Evolutionary conservation across 1,140 invertebrate species (phyloP).

Genomic region (Drosophila subpulchrella): DNA sequence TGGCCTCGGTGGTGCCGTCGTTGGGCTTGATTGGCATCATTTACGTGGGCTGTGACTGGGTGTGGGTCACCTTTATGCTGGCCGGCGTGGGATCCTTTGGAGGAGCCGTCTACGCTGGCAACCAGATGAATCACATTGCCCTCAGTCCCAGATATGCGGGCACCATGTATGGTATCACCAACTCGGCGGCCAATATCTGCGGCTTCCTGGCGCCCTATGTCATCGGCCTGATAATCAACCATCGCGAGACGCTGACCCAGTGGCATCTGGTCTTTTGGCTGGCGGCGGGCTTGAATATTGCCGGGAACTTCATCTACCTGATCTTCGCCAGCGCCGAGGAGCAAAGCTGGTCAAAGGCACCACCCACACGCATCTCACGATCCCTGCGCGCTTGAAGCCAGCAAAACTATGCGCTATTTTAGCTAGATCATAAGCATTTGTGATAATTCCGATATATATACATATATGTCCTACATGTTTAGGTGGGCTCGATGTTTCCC

Average conservation of each 20-base stretch:
- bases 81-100: slow-evolving; percentile 89
- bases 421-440: slow-evolving; percentile 49
- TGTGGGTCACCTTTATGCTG: slow-evolving; percentile 89
- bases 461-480: slow-evolving; percentile 5
- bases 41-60: slow-evolving; percentile 90
- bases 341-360: slow-evolving; percentile 88
- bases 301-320: slow-evolving; percentile 91
- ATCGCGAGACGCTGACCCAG: slow-evolving; percentile 91
- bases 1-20: slow-evolving; percentile 90
- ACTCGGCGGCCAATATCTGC: slow-evolving; percentile 93
- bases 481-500: slow-evolving; percentile 14
- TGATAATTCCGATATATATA: slow-evolving; percentile 47
- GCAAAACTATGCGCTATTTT: slow-evolving; percentile 26
- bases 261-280: slow-evolving; percentile 96
- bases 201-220: slow-evolving; percentile 94
- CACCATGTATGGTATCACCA: slow-evolving; percentile 95
- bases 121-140: slow-evolving; percentile 95
- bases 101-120: slow-evolving; percentile 91
- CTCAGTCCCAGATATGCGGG: slow-evolving; percentile 94
- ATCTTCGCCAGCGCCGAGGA: slow-evolving; percentile 93
- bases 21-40: slow-evolving; percentile 90
- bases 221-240: slow-evolving; percentile 89
- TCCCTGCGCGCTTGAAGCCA: slow-evolving; percentile 30
- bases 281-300: slow-evolving; percentile 91
- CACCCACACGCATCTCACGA: slow-evolving; percentile 3